Evolutionary conservation across 2,888 invertebrate genomes (phyloP).

Genomic region (Notodonta ziczac): DNA sequence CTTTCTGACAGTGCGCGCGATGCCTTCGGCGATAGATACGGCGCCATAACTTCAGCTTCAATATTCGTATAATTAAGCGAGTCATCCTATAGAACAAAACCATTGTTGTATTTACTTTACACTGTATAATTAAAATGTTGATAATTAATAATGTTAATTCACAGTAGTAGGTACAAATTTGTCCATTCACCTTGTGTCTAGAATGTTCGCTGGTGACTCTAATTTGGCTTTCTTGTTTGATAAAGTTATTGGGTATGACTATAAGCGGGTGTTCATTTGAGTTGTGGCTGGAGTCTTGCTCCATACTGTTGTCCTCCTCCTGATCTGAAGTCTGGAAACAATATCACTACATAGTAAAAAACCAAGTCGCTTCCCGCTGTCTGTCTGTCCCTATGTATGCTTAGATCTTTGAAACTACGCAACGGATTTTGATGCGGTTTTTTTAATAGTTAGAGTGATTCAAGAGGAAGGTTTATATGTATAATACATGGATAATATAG

Average conservation of each 20-base stretch:
- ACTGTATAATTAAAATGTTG: no score
- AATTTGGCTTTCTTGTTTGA: conserved; percentile 35
- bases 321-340: conserved; percentile 23
- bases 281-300: conserved; percentile 22
- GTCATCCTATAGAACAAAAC: conserved; percentile 44
- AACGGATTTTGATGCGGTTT: no score
- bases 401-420: no score
- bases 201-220: conserved; percentile 15
- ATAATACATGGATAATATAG: no score
- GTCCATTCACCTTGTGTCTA: conserved; percentile 21
- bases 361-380: no score
- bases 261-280: conserved; percentile 60
- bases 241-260: conserved; percentile 57
- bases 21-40: conserved; percentile 51
- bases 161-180: no score
- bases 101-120: no score
- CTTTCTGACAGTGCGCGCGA: conserved; percentile 50
- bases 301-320: conserved; percentile 30
- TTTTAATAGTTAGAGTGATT: no score
- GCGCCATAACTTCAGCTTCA: conserved; percentile 49
- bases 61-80: conserved; percentile 36
- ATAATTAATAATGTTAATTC: not conserved
- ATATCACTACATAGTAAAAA: no score
- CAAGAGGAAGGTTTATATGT: no score
- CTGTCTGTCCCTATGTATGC: no score